These are phyloP conservation scores for Mycteria americana DNA, from an alignment of 2,797 vertebrate genomes.

Conservation along the genomic window DNA sequence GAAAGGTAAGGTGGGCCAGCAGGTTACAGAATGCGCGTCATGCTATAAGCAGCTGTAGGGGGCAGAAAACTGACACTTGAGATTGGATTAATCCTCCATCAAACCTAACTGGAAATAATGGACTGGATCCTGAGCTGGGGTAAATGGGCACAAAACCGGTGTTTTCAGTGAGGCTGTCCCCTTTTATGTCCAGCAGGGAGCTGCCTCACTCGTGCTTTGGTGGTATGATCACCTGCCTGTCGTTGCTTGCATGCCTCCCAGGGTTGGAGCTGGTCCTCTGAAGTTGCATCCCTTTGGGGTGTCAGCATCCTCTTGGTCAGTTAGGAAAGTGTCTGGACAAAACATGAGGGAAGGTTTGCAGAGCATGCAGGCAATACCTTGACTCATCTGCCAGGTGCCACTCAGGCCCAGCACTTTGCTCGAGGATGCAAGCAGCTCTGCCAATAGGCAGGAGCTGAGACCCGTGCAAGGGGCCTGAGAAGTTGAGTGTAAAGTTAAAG, in stretches of 20 bases:
- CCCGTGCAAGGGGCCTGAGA: rapidly evolving
- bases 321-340: not conserved
- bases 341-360: not conserved
- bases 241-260: rapidly evolving
- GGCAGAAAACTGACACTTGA: not conserved
- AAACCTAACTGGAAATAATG: constrained; percentile 44
- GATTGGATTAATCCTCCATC: constrained; percentile 29
- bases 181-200: rapidly evolving
- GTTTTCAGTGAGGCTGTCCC: not conserved
- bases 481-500: not conserved
- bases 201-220: rapidly evolving
- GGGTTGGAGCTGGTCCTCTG: not conserved
- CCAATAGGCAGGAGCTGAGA: not conserved
- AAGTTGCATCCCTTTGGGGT: not conserved
- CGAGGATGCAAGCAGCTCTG: not conserved
- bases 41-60: not conserved
- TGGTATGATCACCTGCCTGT: not conserved
- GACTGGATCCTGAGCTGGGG: not conserved
- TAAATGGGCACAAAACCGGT: not conserved
- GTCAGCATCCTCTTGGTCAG: not conserved
- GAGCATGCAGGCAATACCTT: rapidly evolving
- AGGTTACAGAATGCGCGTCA: not conserved
- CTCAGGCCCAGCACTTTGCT: not conserved
- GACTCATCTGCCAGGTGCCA: not conserved
- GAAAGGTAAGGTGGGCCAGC: not conserved